Base-by-base conservation (phyloP, 2,888 invertebrate species). In the Nemapogon koenigi region DNA sequence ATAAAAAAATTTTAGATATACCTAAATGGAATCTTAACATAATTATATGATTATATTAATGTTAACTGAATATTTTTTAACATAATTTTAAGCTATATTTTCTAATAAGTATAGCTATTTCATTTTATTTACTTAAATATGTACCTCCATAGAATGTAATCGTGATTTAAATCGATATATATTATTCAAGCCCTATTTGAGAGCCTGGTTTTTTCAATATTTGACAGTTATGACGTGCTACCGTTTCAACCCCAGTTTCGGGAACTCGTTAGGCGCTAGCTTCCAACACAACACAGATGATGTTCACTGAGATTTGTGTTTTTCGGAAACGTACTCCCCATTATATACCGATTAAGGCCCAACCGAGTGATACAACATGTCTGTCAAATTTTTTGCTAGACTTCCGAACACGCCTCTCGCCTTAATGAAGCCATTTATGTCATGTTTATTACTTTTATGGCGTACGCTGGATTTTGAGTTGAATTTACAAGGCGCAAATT, bases 361-460 rank as follows among this genome's bases (percentile, higher is more conserved):
- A 51, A 51, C 46, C 46, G 49, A 54, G 54, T 57, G 55, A 51
- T 58, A 58, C 62, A 59, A 61, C 53, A 59, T 54, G 57, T 59
- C 53, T 67, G 37, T 26, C 30, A 25, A 19, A 19, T 36, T 76
- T 76, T 75, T 75, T 70, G 67, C 63, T 66, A 62, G 59, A 47
- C 57, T 50, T 35, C 60, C 59, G 57, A 59, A 65, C 52, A 67
- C 70, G 67, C 69, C 69, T 57, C 55, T 50, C 47, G 55, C 56
- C 57, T 65, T 78, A 78, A 76, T 78, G 75, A 76, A 76, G 68
- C 63, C 64, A 65, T 78, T 78, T 70, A 53, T 60, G 75, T 76
- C 76, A 73, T 62, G 61, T 75, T 75, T 76, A 75, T 75, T 68
- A 63, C 71, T 63, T 70, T 78, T 68, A 75, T 62, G 67, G 62